A percentile compares a stretch with the other conserved stretches of the same genome.
These are phyloP conservation scores for Athrips mouffetella DNA, from an alignment of 2,888 invertebrate genomes.

Conservation along the genomic window DNA sequence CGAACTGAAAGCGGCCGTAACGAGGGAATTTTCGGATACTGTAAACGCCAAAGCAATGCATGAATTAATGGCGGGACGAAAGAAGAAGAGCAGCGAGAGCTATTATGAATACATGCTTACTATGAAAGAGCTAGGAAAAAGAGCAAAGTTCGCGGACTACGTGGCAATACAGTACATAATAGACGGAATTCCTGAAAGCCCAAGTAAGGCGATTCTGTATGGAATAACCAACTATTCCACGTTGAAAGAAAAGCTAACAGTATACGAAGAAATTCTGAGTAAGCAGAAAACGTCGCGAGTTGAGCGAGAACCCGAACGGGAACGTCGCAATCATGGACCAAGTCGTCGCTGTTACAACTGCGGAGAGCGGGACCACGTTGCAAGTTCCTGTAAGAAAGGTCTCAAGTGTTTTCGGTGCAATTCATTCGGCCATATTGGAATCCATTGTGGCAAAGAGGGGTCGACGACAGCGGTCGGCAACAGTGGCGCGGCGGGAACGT, in stretches of 20 bases:
- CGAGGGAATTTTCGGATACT: constrained; percentile 25
- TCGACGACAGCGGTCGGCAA: no score
- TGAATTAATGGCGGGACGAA: constrained; percentile 24
- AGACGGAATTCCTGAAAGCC: constrained; percentile 24
- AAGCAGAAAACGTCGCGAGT: constrained; percentile 11
- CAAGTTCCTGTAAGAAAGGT: constrained; percentile 15
- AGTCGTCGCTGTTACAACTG: constrained; percentile 18
- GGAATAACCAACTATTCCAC: constrained; percentile 21
- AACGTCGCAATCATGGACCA: neutral
- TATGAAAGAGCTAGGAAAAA: constrained; percentile 29
- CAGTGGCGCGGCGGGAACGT: neutral
- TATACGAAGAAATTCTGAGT: constrained; percentile 21
- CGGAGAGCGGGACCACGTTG: constrained; percentile 18
- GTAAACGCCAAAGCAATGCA: constrained; percentile 24
- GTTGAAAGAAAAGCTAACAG: constrained; percentile 22
- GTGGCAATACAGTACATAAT: constrained; percentile 28
- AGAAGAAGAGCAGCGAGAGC: constrained; percentile 22
- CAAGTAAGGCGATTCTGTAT: constrained; percentile 24
- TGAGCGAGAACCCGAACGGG: no score
- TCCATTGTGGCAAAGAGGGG: no score
- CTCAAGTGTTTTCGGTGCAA: constrained; percentile 24
- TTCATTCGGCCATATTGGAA: constrained; percentile 22
- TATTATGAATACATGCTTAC: no score
- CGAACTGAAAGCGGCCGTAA: constrained; percentile 22
- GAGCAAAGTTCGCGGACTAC: constrained; percentile 27